Base-by-base conservation (phyloP, 2,888 invertebrate species). In the Phengaris alcon region DNA sequence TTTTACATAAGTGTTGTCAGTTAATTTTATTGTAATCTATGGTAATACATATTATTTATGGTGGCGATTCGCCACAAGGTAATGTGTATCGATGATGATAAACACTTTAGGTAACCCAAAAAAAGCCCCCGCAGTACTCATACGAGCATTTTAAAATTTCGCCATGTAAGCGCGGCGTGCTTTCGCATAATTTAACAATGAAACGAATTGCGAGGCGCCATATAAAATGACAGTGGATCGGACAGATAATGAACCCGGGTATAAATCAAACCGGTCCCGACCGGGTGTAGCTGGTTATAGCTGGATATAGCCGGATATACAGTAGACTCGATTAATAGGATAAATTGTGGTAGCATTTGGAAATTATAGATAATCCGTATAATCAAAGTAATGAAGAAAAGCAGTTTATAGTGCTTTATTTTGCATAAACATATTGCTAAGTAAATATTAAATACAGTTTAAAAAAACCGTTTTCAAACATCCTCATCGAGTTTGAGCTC, bases 231-330 rank as follows among this genome's bases (percentile, higher is more conserved):
- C 48, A 48, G 46, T n/a, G 69, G 48, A 69, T 48, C 78, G 68
- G 75, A 35, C 59, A 35, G 69, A 77, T 74, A 74, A 75, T 48
- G 75, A 74, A 80, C 76, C 76, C 77, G 75, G 76, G 57, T 74
- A 77, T 79, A 78, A 77, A 80, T 80, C 77, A 80, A 74, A 73
- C 79, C 77, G 75, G 72, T 75, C 46, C 51, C 68, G 69, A n/a
- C 68, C 76, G 75, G 75, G 76, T 76, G 64, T 74, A 69, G 57
- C 75, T 68, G 77, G 74, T 51, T 75, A 48, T 15, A 51, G 51
- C 74, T 52, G 68, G 44, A 64, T 74, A 0, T 9, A 64, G 15
- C 64, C 64, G 64, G 59, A 59, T 35, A 59, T 22, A 59, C 22
- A 59, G 22, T 15, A 7, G 68, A 68, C 44, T 68, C 68, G n/a